Evolutionary conservation across 2,797 vertebrate species (phyloP), one percentile per base, ranked within the genome.

Genomic region (Pogoniulus pusillus): DNA sequence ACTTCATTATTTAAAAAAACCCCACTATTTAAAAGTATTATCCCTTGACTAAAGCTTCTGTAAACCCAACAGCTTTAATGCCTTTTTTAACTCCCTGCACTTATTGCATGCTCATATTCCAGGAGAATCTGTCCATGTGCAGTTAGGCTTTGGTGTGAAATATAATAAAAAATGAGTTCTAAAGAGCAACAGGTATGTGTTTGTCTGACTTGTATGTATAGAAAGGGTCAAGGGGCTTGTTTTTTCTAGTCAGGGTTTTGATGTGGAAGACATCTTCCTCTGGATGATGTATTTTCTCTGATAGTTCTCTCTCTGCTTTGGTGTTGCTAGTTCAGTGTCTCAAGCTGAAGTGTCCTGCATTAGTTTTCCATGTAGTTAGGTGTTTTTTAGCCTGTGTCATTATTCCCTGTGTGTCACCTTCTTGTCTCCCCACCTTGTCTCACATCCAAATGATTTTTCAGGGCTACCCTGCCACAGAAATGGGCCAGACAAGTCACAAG

Each of bases 401-500:
- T 30, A 30, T 29, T 71, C 60, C 32, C 43, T 23, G 20, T 29
- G 23, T 54, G 69, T 34, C 37, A n/a, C 60, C 45, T 82, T 43
- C 63, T 80, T 54, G 57, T 65, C 66, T 82, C 27, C 11, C 19
- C 22, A 43, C 32, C 30, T 85, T 19, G 34, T 55, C 18, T 58
- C 22, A 6, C 14, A 54, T 41, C 68, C 62, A 15, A 23, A 63
- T 39, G 54, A 14, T 81, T 85, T 43, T 87, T 32, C 66, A 81
- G 85, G 88, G 43, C 85, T 87, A 47, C 76, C 39, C 73, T 83
- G 82, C 23, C 41, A 2, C 82, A 91, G 43, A 68, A 81, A 39
- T 83, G 82, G 85, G 58, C 81, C 82, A 90, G 86, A 34, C n/a
- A 62, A 87, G 91, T 87, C 93, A 30, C 72, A 30, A 49, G 92